Conservation (phyloP, 2,113 vertebrate genomes). For the Natator depressus region DNA sequence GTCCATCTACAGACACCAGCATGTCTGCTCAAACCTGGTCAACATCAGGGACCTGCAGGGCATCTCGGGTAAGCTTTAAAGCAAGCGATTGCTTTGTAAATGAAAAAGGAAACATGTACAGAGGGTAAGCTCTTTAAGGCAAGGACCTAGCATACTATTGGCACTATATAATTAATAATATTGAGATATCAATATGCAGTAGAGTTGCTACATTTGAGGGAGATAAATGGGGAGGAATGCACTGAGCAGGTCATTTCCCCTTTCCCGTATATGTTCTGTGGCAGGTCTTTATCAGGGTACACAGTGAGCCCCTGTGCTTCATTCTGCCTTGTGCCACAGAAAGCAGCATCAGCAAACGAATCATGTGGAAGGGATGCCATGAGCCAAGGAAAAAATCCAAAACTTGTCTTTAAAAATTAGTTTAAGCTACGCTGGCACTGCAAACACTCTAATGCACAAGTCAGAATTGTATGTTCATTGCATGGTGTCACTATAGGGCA, state of each 20-base stretch:
- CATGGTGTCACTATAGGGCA: background rate
- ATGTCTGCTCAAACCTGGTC: slow-evolving; percentile 95
- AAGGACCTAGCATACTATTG: rapidly evolving
- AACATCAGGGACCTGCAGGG: slow-evolving; percentile 88
- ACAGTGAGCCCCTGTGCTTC: background rate
- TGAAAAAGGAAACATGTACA: rapidly evolving
- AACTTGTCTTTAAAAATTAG: background rate
- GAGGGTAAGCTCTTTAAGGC: background rate
- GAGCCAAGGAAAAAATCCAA: background rate
- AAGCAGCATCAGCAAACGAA: background rate
- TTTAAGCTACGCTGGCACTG: rapidly evolving
- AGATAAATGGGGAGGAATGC: background rate
- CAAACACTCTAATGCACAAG: background rate
- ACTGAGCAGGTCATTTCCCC: background rate
- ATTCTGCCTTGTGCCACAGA: rapidly evolving
- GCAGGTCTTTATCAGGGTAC: background rate
- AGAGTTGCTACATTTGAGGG: background rate
- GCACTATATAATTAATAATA: background rate
- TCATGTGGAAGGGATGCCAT: background rate
- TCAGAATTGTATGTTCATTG: background rate
- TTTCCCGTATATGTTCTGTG: background rate
- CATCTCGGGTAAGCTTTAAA: slow-evolving; percentile 84
- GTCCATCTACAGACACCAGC: slow-evolving; percentile 97
- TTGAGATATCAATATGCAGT: background rate
- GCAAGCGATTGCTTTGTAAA: background rate